Percentiles rank a stretch among this genome's conserved stretches.
These are phyloP conservation scores for Malacoctenus gilli DNA, from an alignment of 2,797 vertebrate species.

Conservation along the genomic window DNA sequence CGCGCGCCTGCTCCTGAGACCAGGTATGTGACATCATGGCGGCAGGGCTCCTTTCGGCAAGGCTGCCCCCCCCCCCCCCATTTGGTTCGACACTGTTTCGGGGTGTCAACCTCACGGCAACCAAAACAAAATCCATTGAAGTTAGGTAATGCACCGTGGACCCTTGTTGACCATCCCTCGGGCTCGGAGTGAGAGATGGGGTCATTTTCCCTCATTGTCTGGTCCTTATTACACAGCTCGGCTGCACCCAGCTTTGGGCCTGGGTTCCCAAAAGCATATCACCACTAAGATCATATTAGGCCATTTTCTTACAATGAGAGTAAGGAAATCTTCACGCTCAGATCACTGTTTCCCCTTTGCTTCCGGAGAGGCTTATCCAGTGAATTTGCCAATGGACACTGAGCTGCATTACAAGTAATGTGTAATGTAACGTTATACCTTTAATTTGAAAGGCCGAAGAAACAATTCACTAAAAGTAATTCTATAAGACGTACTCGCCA, in stretches of 20 bases:
- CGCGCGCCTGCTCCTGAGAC: constrained; percentile 21
- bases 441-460: constrained; percentile 24
- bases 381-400: constrained; percentile 22
- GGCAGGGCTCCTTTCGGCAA: constrained; percentile 61
- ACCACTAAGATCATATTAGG: constrained; percentile 54
- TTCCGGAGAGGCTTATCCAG: constrained; percentile 36
- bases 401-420: constrained; percentile 16
- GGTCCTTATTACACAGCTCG: constrained; percentile 66
- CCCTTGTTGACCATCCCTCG: constrained; percentile 65
- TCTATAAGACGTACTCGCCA: constrained; percentile 18
- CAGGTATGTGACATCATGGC: constrained; percentile 57
- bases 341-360: constrained; percentile 40
- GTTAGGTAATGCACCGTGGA: constrained; percentile 67
- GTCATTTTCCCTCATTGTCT: constrained; percentile 65
- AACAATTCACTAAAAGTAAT: neutral
- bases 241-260: constrained; percentile 47
- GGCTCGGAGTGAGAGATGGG: constrained; percentile 56
- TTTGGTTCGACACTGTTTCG: constrained; percentile 65
- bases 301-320: constrained; percentile 44
- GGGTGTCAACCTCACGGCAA: constrained; percentile 62
- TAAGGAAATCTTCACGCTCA: constrained; percentile 43
- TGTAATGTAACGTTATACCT: constrained; percentile 32
- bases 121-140: constrained; percentile 60
- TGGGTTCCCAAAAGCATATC: constrained; percentile 47
- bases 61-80: constrained; percentile 51